Base-by-base conservation (phyloP, 2,797 vertebrate genomes). In the Gymnodraco acuticeps region DNA sequence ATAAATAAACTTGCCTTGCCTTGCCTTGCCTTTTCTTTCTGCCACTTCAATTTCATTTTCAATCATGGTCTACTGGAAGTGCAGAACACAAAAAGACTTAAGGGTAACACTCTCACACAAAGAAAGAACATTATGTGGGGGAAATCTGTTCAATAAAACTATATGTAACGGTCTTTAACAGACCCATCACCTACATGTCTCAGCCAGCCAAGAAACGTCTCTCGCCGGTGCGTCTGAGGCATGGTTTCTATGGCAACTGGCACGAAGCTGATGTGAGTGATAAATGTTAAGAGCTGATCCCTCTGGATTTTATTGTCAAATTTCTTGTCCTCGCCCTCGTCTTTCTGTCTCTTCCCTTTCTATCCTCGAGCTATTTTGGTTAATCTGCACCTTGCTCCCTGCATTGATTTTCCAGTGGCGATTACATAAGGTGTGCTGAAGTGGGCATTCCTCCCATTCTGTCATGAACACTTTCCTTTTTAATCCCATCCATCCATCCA, bases 241-340 rank as follows among this genome's bases (percentile, higher is more conserved):
- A 38, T 64, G 55, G 88, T 89, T 89, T 85, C 90, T 62, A 84
- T 87, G 77, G 81, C 64, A 87, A 90, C 88, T 69, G 56, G 42
- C 64, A 68, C 41, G 48, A 77, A 86, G 54, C 27, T 19, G 17
- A 45, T 12, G 46, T 73, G 80, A 88, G 54, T 78, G 86, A 85
- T 70, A 86, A 55, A 77, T 84, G 77, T 76, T 81, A 77, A 90
- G 70, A 84, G 71, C 70, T 62, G 64, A 73, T n/a, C 33, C 19
- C 31, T 51, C 69, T 42, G 33, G 48, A 80, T 70, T 38, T 62
- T 85, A 81, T 87, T 81, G 83, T 58, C 45, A 52, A 38, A 54
- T 70, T 69, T 65, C 52, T 16, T 12, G 41, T 42, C 45, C 27
- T 54, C 53, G 13, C 31, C 42, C 33, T 33, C 33, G 31, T 56